A percentile compares a stretch with the other conserved stretches of the same genome.
These are phyloP conservation scores for Rhabdomys pumilio DNA, from an alignment of 2,797 vertebrate genomes.

Conservation along the genomic window DNA sequence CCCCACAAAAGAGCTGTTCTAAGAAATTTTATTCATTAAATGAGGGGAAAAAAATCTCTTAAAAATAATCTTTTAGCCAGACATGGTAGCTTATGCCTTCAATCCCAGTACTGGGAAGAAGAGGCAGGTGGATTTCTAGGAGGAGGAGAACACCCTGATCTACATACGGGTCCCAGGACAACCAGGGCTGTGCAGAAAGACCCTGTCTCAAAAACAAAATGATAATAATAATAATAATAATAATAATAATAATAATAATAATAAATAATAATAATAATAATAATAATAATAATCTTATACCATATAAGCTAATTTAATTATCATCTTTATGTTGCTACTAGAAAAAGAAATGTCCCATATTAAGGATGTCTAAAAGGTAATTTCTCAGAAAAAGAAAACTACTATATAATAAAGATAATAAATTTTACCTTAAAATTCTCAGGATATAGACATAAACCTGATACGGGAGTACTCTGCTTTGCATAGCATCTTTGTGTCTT, in stretches of 20 bases:
- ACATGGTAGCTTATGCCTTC: background rate
- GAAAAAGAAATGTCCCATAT: constrained; percentile 47
- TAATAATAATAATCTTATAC: constrained; percentile 35
- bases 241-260: constrained; percentile 7
- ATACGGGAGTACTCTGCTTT: background rate
- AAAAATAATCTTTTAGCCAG: constrained; percentile 10
- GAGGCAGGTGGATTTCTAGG: background rate
- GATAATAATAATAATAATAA: constrained; percentile 36
- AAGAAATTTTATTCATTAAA: constrained; percentile 72
- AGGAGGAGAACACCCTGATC: background rate
- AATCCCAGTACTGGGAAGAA: background rate
- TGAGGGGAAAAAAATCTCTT: background rate
- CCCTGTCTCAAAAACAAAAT: background rate
- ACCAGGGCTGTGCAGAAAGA: background rate
- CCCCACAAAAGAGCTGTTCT: constrained; percentile 62
- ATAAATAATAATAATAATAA: constrained; percentile 15
- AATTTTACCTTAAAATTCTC: constrained; percentile 58
- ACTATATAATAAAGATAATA: constrained; percentile 27
- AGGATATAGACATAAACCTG: background rate
- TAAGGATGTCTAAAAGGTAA: constrained; percentile 43
- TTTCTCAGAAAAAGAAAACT: background rate
- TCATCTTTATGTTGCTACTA: constrained; percentile 59
- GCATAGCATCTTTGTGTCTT: background rate
- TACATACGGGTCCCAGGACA: background rate
- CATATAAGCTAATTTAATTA: constrained; percentile 74